These are phyloP conservation scores for Crenuchus spilurus DNA, from an alignment of 2,797 vertebrate genomes.

Conservation along the genomic window DNA sequence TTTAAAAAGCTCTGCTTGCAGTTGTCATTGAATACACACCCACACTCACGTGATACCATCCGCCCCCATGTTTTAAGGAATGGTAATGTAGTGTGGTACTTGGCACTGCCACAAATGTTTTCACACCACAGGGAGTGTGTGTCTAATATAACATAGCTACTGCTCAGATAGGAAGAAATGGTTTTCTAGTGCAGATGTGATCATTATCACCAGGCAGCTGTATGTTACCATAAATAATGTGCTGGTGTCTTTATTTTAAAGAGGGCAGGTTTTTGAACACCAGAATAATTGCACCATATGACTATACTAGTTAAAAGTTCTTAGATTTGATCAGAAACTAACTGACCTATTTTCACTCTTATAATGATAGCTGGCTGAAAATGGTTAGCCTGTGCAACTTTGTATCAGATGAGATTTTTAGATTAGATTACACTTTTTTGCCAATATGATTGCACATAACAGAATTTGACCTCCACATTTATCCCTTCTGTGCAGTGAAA, in stretches of 20 bases:
- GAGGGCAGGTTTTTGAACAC: no score
- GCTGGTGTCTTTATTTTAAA: no score
- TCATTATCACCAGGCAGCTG: constrained; percentile 31
- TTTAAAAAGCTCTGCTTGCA: neutral
- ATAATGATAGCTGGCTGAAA: neutral
- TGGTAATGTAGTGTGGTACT: constrained; percentile 12
- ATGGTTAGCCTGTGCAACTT: no score
- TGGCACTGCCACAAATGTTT: constrained; percentile 32
- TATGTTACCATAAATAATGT: no score
- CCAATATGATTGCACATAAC: no score
- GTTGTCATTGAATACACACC: constrained; percentile 12
- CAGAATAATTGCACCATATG: no score
- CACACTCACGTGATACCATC: neutral
- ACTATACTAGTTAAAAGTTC: no score
- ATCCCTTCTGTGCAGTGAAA: no score
- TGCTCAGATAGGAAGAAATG: constrained; percentile 13
- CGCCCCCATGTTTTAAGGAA: constrained; percentile 9
- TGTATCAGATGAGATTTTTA: no score
- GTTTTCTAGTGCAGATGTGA: constrained; percentile 25
- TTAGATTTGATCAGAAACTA: neutral
- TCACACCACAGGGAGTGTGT: constrained; percentile 20
- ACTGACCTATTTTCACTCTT: neutral
- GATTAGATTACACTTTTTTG: no score
- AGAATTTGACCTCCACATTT: no score
- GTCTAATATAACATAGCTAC: constrained; percentile 19